Evolutionary conservation across 2,797 vertebrate species (phyloP).

Genomic region (Champsocephalus gunnari): DNA sequence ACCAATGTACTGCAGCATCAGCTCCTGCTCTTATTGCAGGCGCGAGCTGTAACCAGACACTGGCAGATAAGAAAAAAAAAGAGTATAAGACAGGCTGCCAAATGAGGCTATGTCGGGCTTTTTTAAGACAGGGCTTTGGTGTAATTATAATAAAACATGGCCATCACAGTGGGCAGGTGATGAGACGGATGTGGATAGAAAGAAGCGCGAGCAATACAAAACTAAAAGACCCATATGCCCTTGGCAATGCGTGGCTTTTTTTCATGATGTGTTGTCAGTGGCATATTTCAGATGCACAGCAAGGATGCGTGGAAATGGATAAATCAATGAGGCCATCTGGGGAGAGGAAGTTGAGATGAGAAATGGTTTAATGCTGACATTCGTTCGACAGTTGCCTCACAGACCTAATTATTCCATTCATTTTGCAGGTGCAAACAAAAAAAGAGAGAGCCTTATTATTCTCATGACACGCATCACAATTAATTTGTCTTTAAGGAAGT

Average conservation of each 20-base stretch:
- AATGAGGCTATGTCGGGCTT: slow-evolving; percentile 20
- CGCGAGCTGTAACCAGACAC: slow-evolving; percentile 46
- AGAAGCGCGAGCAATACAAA: slow-evolving; percentile 22
- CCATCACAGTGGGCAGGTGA: slow-evolving; percentile 55
- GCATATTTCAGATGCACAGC: slow-evolving; percentile 72
- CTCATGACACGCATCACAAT: slow-evolving; percentile 53
- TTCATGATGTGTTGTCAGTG: slow-evolving; percentile 56
- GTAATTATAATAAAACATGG: slow-evolving; percentile 58
- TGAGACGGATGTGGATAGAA: slow-evolving; percentile 43
- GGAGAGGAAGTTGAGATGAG: slow-evolving; percentile 75
- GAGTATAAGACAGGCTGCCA: slow-evolving; percentile 3
- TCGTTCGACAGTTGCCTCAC: slow-evolving; percentile 67
- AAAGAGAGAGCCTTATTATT: slow-evolving; percentile 46
- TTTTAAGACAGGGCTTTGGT: slow-evolving; percentile 33
- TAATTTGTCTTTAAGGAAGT: slow-evolving; percentile 40
- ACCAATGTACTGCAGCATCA: slow-evolving; percentile 53
- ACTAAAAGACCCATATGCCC: slow-evolving; percentile 40
- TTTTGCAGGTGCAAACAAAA: slow-evolving; percentile 39
- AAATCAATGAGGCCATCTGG: slow-evolving; percentile 78
- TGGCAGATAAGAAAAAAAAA: not conserved
- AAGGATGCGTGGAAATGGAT: slow-evolving; percentile 71
- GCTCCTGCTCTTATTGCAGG: slow-evolving; percentile 47
- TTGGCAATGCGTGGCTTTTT: slow-evolving; percentile 40
- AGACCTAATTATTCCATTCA: slow-evolving; percentile 77
- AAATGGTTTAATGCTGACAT: slow-evolving; percentile 65